Base-by-base conservation (phyloP, 2,888 invertebrate species). In the Odontocerum albicorne region DNA sequence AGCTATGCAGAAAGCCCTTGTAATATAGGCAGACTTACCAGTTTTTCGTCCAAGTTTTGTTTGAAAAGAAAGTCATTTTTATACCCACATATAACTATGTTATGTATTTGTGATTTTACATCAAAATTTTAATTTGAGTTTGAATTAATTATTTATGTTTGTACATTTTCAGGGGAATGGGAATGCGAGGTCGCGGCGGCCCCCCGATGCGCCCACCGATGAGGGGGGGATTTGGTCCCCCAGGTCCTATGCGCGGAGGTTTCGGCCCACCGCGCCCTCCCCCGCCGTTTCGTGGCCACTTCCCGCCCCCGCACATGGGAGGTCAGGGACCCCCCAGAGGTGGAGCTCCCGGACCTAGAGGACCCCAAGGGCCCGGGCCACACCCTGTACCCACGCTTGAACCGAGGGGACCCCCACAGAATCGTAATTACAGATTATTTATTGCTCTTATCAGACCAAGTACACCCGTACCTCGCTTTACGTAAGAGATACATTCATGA, bases 361-460 rank as follows among this genome's bases (percentile, higher is more conserved):
- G 39, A 17, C 51, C 52, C 2, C 44, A 44, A 12, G 52, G 52
- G 8, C 52, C 52, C 2, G 52, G 52, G 1, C 52, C 52, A 7
- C 52, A 52, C 10, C 52, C 52, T 12, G 52, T 52, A 15, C 52
- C 52, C 4, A 45, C 52, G 1, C 35, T 52, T 17, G 52, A 52
- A 20, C 22, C 52, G 1, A 44, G 52, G 15, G 52, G 52, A 15
- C 52, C 52, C 10, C 52, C 52, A 10, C 44, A 44, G 15, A 52
- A 52, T 16, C 43, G 52, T 52, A 20, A 45, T 31, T 31, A 27
- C n/a, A n/a, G n/a, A n/a, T n/a, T n/a, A n/a, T n/a, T n/a, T n/a
- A n/a, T n/a, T n/a, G n/a, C n/a, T n/a, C n/a, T n/a, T n/a, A n/a
- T n/a, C n/a, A n/a, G n/a, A n/a, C n/a, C n/a, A n/a, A n/a, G n/a